Percentiles rank a stretch among this genome's conserved stretches.
Evolutionary conservation across 1,140 invertebrate genomes (phyloP).

Genomic region (Bombus consobrinus): DNA sequence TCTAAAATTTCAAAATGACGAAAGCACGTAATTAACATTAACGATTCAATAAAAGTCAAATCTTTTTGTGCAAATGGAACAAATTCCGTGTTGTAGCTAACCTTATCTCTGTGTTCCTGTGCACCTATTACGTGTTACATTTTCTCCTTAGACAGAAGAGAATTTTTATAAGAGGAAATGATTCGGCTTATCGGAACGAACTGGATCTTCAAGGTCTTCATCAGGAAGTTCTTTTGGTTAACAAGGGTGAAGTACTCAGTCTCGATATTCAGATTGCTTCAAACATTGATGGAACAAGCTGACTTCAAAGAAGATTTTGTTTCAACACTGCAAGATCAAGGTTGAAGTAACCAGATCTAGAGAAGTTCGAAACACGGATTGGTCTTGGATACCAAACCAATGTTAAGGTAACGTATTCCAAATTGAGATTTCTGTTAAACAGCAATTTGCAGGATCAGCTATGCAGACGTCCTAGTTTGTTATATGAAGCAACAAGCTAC

Average conservation of each 20-base stretch:
- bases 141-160: too few relatives aligned
- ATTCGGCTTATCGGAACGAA: too few relatives aligned
- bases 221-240: background rate
- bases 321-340: background rate
- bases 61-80: too few relatives aligned
- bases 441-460: background rate
- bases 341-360: background rate
- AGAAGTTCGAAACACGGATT: background rate
- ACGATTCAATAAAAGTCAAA: too few relatives aligned
- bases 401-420: background rate
- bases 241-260: background rate
- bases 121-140: too few relatives aligned
- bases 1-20: background rate
- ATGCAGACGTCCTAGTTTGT: background rate
- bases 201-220: background rate
- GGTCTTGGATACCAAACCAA: background rate
- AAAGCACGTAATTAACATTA: background rate
- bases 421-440: background rate
- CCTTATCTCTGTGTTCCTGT: too few relatives aligned
- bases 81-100: too few relatives aligned
- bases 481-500: background rate
- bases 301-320: background rate
- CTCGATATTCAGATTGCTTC: background rate
- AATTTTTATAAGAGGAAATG: too few relatives aligned
- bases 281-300: background rate